Evolutionary conservation across 2,797 vertebrate genomes (phyloP), one percentile per base, ranked within the genome.

Genomic region (Picus viridis): DNA sequence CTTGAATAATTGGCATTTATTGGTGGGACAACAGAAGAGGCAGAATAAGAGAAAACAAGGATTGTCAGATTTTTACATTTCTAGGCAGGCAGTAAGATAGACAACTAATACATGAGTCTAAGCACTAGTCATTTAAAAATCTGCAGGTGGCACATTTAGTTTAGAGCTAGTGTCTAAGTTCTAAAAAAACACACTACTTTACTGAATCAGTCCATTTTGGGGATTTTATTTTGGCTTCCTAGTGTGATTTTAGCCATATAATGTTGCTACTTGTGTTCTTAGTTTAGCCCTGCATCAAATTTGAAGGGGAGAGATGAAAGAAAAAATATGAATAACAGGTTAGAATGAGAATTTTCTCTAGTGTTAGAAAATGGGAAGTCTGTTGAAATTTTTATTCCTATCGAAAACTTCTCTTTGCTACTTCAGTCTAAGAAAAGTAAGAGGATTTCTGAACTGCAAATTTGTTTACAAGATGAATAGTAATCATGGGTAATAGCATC

Each of bases 141-240:
- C 57, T 89, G 83, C 96, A 95, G 80, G 73, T 92, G 69, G 90
- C 36, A 80, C 67, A 93, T 96, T 96, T 93, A 92, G 88, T 94
- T 97, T 89, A 94, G 86, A 63, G 88, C 87, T 62, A 85, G 32
- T 89, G 82, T 91, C 80, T 91, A 84, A 75, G 4, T 91, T 95
- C 88, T 81, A 16, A 61, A 7, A 59, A 96, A 86, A 47, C 0
- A 41, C 43, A 16, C 19, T 29, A 51, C 72, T 94, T 78, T 95
- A 71, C 9, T 27, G 73, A 94, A 89, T 88, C 89, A 91, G 77
- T 83, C 88, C 83, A 64, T 86, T 93, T 90, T 83, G 75, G 49
- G 45, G 34, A 90, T 41, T 57, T 89, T 86, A 73, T 49, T 83
- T 78, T 72, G 39, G 30, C 32, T 95, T 95, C 63, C 47, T 67